Base-by-base conservation (phyloP, 2,888 invertebrate species). In the Drosophila emarginata region DNA sequence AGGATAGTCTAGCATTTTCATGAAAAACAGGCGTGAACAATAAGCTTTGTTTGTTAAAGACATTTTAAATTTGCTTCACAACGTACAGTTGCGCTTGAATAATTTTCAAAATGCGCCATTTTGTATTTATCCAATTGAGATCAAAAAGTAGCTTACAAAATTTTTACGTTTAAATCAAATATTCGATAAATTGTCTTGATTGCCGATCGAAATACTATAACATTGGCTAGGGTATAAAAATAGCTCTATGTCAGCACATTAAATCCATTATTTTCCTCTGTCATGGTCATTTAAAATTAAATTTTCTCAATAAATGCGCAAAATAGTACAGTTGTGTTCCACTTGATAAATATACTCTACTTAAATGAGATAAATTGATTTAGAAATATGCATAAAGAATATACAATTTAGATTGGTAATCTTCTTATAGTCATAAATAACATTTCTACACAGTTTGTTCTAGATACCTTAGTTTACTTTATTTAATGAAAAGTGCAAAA, bases 1-100 rank as follows among this genome's bases (percentile, higher is more conserved):
- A 32, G 32, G 1, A 32, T 2, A 11, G 11, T 32, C 32, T 32
- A 45, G 45, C 18, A 11, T 45, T 21, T 11, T 11, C 45, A 45
- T 45, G 45, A 45, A 45, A 45, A 45, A 45, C 45, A 45, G 45
- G 21, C 45, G 45, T 21, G 45, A 45, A 45, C 45, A 45, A 45
- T 45, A 45, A 45, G 45, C 12, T 45, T 45, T 45, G 45, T 45
- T 45, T 45, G 21, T 18, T 45, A 21, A 21, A 18, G 21, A 21
- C 45, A 9, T 18, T 45, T 45, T 6, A 40, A 40, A 40, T 40
- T 40, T 40, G 2, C 1, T 15, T 40, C n/a, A n/a, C n/a, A n/a
- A n/a, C n/a, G n/a, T n/a, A n/a, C 36, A 40, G 40, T 15, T 40
- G 15, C n/a, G 36, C 36, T 36, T 28, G 32, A 11, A 32, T 32